Conservation (phyloP, 2,888 invertebrate species). For the Sphecodes monilicornis region DNA sequence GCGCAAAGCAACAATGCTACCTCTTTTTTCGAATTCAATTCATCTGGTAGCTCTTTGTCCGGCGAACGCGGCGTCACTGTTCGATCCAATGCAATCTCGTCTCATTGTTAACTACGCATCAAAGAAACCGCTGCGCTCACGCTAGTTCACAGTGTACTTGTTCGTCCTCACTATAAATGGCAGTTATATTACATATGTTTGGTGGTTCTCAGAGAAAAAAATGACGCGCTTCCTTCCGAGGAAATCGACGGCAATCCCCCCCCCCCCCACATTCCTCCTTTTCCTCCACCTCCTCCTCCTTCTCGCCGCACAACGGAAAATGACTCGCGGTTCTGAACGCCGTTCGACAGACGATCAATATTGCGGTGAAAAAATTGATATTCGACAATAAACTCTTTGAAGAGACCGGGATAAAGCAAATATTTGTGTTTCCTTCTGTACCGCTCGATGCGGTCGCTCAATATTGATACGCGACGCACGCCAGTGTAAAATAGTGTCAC, state of each 20-base stretch:
- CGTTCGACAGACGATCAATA: neutral
- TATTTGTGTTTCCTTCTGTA: neutral
- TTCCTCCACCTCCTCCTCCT: too few species aligned
- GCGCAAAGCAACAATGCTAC: constrained; percentile 53
- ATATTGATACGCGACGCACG: neutral
- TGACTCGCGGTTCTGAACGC: neutral
- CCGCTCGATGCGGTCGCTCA: neutral
- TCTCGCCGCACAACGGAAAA: neutral
- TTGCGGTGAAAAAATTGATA: constrained; percentile 5
- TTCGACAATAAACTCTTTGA: neutral
- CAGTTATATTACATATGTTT: constrained; percentile 11
- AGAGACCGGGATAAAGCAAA: neutral
- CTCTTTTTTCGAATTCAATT: constrained; percentile 53
- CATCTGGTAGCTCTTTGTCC: constrained; percentile 54
- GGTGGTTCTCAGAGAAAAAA: neutral
- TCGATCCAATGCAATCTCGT: constrained; percentile 57
- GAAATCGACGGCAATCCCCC: neutral
- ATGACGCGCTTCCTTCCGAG: neutral
- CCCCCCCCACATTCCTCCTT: neutral
- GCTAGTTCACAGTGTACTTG: constrained; percentile 15
- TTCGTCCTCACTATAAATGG: constrained; percentile 6
- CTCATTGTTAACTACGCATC: constrained; percentile 58
- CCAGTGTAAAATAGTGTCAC: neutral
- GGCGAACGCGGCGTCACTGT: constrained; percentile 25
- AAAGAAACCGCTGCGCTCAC: constrained; percentile 57